phyloP scores from a whole-genome alignment of 2,797 vertebrate genomes.

The Hafferia zeledoni region DNA sequence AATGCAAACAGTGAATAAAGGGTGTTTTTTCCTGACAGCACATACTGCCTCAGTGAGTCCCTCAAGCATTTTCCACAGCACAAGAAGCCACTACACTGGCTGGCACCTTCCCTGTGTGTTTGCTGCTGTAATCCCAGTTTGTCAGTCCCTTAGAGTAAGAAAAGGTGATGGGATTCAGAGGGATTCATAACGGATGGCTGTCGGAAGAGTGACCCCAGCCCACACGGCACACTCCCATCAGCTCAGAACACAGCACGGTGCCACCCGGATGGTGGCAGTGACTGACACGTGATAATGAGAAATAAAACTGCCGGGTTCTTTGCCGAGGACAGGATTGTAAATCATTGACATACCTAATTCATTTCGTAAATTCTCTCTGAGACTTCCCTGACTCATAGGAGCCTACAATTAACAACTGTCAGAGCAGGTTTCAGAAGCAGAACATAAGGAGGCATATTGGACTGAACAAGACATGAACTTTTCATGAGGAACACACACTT shows the following conservation, averaged over 20 bases:
- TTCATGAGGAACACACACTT: neutral
- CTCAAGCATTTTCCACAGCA: neutral
- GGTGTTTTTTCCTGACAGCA: neutral
- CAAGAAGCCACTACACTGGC: neutral
- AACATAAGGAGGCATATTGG: neutral
- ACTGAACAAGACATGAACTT: neutral
- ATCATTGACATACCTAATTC: neutral
- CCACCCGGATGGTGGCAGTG: neutral
- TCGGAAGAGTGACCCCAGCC: neutral
- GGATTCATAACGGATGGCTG: neutral
- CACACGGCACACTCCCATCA: fast-evolving
- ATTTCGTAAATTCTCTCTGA: neutral
- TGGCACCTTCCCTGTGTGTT: neutral
- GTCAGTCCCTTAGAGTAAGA: neutral
- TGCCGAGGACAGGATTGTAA: neutral
- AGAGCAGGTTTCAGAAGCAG: neutral
- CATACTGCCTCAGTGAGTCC: neutral
- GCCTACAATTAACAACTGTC: neutral
- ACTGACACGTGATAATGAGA: neutral
- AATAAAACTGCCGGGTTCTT: neutral
- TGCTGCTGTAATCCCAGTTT: neutral
- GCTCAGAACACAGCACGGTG: neutral
- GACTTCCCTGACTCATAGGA: neutral
- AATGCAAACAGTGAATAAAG: neutral
- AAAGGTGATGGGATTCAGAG: neutral